Evolutionary conservation across 2,113 vertebrate genomes (phyloP).

Genomic region (Gila orcuttii): DNA sequence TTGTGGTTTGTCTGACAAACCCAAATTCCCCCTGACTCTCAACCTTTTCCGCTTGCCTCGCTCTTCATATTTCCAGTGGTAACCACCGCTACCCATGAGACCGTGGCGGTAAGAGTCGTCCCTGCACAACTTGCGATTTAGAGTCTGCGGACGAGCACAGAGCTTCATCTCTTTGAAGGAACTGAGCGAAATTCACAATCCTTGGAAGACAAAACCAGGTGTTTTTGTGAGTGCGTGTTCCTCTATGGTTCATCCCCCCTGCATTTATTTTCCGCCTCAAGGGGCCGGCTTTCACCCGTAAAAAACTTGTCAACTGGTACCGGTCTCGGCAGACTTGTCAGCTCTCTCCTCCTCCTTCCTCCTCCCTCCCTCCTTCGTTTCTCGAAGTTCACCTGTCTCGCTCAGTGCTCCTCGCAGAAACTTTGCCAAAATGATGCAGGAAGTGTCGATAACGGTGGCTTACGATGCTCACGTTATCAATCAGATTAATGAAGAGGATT

Average conservation of each 20-base stretch:
- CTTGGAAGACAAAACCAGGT: constrained; percentile 4
- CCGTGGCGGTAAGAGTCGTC: neutral
- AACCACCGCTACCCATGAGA: constrained; percentile 11
- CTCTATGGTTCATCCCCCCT: constrained; percentile 1
- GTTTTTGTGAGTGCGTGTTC: constrained; percentile 10
- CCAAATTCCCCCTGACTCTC: constrained; percentile 43
- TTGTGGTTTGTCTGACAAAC: constrained; percentile 38
- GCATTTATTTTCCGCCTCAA: constrained; percentile 41
- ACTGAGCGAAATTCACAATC: neutral
- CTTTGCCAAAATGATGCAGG: constrained; percentile 92
- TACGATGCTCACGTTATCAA: constrained; percentile 94
- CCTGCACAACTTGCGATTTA: neutral
- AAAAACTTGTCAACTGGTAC: constrained; percentile 33
- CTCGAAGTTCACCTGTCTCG: constrained; percentile 9
- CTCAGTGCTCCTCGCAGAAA: constrained; percentile 17
- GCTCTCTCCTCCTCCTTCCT: neutral
- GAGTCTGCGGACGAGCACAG: neutral
- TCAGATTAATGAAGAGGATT: constrained; percentile 88
- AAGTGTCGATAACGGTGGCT: constrained; percentile 93
- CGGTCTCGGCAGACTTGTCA: constrained; percentile 32
- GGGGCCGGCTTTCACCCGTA: constrained; percentile 46
- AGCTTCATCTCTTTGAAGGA: neutral
- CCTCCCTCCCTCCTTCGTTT: constrained; percentile 17
- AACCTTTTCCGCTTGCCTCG: neutral
- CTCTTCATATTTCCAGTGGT: neutral